Evolutionary conservation across 2,113 vertebrate genomes (phyloP).

Genomic region (Geococcyx californianus): DNA sequence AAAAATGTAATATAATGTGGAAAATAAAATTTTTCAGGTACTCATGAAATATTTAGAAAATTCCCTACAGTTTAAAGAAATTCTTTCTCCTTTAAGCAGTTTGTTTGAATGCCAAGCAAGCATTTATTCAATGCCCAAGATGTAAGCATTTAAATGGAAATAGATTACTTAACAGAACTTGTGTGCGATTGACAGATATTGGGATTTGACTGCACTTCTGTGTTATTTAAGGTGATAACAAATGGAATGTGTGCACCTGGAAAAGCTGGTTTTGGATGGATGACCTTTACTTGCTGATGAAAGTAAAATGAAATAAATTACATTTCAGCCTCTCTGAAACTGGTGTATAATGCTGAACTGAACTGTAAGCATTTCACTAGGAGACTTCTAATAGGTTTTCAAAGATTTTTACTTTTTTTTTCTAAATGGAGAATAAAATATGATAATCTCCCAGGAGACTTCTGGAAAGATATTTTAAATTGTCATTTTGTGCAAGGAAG

Average conservation of each 20-base stretch:
- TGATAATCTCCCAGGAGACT: not conserved
- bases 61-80: not conserved
- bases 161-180: not conserved
- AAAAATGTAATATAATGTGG: not conserved
- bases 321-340: slow-evolving; percentile 23
- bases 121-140: not conserved
- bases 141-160: not conserved
- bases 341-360: not conserved
- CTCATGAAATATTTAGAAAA: not conserved
- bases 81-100: not conserved
- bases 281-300: slow-evolving; percentile 41
- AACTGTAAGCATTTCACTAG: slow-evolving; percentile 14
- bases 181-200: not conserved
- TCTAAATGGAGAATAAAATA: slow-evolving; percentile 20
- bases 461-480: slow-evolving; percentile 47
- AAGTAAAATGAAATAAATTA: slow-evolving; percentile 53
- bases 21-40: not conserved
- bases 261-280: slow-evolving; percentile 29
- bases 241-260: slow-evolving; percentile 9
- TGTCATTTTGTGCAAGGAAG: slow-evolving; percentile 34
- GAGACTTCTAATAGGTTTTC: not conserved
- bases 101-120: not conserved
- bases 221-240: slow-evolving; percentile 29
- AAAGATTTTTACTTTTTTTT: not conserved
- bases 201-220: not conserved